Conservation (phyloP, 37 sponge, comb jelly and placozoan genomes). For the Diacarnus erythraeanus region DNA sequence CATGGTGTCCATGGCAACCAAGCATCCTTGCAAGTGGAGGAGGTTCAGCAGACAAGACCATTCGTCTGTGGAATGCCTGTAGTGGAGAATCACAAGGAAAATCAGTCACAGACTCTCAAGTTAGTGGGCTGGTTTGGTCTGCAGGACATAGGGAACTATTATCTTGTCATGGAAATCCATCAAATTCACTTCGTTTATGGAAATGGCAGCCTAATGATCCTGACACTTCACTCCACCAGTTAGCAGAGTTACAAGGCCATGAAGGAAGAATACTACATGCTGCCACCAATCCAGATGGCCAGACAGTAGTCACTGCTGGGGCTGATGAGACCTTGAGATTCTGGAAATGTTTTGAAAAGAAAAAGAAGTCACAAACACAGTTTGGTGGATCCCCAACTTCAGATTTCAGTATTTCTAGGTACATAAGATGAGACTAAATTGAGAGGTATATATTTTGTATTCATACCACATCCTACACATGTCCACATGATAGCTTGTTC, state of each 20-base stretch:
- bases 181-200: slow-evolving; percentile 83
- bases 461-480: no score
- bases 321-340: slow-evolving; percentile 94
- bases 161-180: slow-evolving; percentile 83
- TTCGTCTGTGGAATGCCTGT: slow-evolving; percentile 82
- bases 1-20: slow-evolving; percentile 92
- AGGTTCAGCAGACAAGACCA: slow-evolving; percentile 79
- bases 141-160: slow-evolving; percentile 70
- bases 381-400: not conserved
- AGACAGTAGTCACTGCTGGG: slow-evolving; percentile 79
- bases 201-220: slow-evolving; percentile 17
- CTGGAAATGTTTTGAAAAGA: slow-evolving; percentile 79
- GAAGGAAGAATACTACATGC: slow-evolving; percentile 72
- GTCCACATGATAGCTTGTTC: no score
- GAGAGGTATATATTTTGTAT: no score
- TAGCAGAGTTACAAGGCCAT: slow-evolving; percentile 72
- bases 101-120: slow-evolving; percentile 79
- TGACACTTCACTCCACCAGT: slow-evolving; percentile 22
- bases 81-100: slow-evolving; percentile 51
- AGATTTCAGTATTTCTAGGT: slow-evolving; percentile 1
- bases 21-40: slow-evolving; percentile 87
- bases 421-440: slow-evolving; percentile 6
- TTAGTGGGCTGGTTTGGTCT: slow-evolving; percentile 87
- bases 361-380: not conserved
- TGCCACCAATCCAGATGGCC: slow-evolving; percentile 71